Base-by-base conservation (phyloP, 2,113 vertebrate genomes). In the Isichthys henryi region DNA sequence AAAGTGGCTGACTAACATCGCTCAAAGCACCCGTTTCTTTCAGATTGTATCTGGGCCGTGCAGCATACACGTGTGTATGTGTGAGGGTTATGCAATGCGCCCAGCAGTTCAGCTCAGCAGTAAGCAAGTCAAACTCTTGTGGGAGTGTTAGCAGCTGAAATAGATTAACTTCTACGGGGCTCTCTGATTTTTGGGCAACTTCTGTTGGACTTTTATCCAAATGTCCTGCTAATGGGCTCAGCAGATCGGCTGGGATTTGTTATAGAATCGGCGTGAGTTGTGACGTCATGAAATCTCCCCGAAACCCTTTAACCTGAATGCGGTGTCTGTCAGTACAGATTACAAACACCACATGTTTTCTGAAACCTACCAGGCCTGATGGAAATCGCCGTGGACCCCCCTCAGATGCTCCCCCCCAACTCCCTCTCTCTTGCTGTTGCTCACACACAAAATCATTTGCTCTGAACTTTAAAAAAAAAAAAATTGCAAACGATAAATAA, bases 191-290 rank as follows among this genome's bases (percentile, higher is more conserved):
- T 43, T 6, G 2, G 13, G 31, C 43, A 80, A 43, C 35, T 80
- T 39, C 31, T 77, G 35, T 80, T 43, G 74, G 31, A 39, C 58
- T 35, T 27, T 35, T 13, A 31, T 70, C 62, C 27, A 31, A 15
- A n/a, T 17, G 87, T 48, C 23, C 52, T 56, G 86, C n/a, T 53
- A 35, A 31, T 2, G 15, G 45, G 11, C 45, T 3, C 45, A 74
- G 6, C 62, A 31, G 87, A 88, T 88, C 46, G 48, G 19, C 88
- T 50, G 66, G 88, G 66, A 80, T 88, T 88, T 80, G 43, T 52
- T 49, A 17, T 17, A 15, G 48, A 35, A 88, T 46, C 46, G 27
- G 45, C 49, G 46, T 27, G n/a, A 70, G 62, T 46, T 21, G 39
- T 58, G 52, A 66, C 39, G 39, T 62, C 46, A 88, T 3, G 4